These are phyloP conservation scores for Apantesis nais DNA, from an alignment of 2,888 invertebrate species.

Conservation along the genomic window DNA sequence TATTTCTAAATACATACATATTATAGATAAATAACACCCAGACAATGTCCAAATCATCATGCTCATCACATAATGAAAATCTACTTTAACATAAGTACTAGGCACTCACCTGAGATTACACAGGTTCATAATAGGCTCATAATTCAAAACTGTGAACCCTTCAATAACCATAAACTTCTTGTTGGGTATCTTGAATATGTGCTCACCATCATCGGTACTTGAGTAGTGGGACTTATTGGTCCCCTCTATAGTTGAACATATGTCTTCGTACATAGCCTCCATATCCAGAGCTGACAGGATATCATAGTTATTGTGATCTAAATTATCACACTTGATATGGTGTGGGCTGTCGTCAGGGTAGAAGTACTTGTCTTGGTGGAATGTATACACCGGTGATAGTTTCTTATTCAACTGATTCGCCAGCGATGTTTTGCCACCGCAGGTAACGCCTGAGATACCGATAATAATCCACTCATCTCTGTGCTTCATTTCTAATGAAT, in stretches of 20 bases:
- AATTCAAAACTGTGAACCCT: constrained; percentile 91
- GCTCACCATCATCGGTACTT: constrained; percentile 16
- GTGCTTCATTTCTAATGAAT: constrained; percentile 6
- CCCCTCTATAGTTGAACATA: constrained; percentile 71
- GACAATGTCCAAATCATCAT: too few relatives aligned
- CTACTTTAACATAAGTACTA: too few relatives aligned
- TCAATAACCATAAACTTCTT: constrained; percentile 89
- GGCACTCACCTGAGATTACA: constrained; percentile 86
- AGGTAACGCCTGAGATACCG: constrained; percentile 92
- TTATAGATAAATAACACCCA: too few relatives aligned
- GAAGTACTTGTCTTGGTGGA: constrained; percentile 93
- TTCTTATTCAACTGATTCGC: constrained; percentile 82
- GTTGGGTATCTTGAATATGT: constrained; percentile 41
- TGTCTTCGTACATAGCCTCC: constrained; percentile 88
- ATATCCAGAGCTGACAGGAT: constrained; percentile 90
- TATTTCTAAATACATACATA: too few relatives aligned
- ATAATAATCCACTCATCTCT: constrained; percentile 69
- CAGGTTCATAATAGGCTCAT: constrained; percentile 87
- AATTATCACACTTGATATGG: constrained; percentile 86
- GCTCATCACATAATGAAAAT: too few relatives aligned
- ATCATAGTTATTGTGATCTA: constrained; percentile 93
- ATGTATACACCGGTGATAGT: constrained; percentile 79
- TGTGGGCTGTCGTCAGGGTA: constrained; percentile 87
- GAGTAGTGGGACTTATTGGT: constrained; percentile 44
- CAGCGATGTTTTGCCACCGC: constrained; percentile 93